A percentile compares a stretch with the other conserved stretches of the same genome.
Evolutionary conservation across 2,888 invertebrate genomes (phyloP).

Genomic region (Nomada fucata): DNA sequence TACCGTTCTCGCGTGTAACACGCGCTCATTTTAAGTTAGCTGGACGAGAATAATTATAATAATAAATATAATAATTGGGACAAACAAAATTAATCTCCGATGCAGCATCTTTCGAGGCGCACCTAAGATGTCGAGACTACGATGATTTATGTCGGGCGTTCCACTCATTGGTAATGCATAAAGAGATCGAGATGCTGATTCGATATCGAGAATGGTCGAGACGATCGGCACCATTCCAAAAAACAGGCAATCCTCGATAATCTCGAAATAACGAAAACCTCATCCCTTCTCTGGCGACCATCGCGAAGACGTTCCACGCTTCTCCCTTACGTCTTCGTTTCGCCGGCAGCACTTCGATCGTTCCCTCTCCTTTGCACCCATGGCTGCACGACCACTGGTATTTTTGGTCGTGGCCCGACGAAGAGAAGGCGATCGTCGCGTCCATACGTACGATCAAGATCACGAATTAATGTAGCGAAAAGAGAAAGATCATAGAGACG

Average conservation of each 20-base stretch:
- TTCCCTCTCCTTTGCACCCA: constrained; percentile 57
- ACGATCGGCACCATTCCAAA: constrained; percentile 79
- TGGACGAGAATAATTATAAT: no score
- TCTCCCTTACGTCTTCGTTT: constrained; percentile 35
- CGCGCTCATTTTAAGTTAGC: no score
- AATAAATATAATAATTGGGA: no score
- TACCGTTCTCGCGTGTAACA: no score
- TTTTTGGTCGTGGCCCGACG: constrained; percentile 76
- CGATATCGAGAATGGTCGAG: constrained; percentile 62
- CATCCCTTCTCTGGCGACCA: constrained; percentile 49
- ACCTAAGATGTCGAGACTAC: no score
- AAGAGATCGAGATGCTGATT: constrained; percentile 26
- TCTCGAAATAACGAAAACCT: constrained; percentile 79
- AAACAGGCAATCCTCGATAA: constrained; percentile 78
- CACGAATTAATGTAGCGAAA: not conserved
- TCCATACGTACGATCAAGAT: constrained; percentile 17
- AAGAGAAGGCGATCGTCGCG: constrained; percentile 38
- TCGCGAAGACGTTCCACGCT: constrained; percentile 25
- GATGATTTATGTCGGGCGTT: not conserved
- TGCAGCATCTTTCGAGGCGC: no score
- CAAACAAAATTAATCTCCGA: no score
- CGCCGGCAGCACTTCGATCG: constrained; percentile 31
- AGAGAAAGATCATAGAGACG: constrained; percentile 34
- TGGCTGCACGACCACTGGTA: constrained; percentile 70
- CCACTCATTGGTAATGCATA: not conserved